These are phyloP conservation scores for Ivindomyrus marchei DNA, from an alignment of 2,113 vertebrate species.

Conservation along the genomic window DNA sequence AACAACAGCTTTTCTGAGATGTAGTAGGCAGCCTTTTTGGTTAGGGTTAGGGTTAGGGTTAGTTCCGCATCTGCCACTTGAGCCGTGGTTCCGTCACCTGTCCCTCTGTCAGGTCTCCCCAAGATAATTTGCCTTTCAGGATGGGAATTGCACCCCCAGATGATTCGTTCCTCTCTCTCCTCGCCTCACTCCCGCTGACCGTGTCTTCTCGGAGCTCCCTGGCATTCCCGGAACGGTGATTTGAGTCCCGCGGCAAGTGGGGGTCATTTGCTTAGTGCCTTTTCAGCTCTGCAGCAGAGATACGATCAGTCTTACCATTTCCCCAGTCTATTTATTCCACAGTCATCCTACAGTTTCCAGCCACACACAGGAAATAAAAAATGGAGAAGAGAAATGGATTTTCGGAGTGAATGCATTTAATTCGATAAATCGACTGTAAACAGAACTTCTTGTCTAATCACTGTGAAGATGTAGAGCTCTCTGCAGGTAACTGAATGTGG, in stretches of 20 bases:
- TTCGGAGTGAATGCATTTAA: neutral
- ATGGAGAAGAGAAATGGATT: neutral
- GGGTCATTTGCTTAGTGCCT: neutral
- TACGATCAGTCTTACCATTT: constrained; percentile 3
- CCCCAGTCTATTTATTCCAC: neutral
- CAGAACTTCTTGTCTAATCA: neutral
- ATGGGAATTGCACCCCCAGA: neutral
- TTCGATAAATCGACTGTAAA: constrained; percentile 7
- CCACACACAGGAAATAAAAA: constrained; percentile 8
- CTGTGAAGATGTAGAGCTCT: neutral
- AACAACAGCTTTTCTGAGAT: neutral
- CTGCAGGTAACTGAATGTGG: neutral
- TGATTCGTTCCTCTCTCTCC: neutral
- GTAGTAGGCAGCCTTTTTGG: neutral
- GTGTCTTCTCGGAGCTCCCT: constrained; percentile 20
- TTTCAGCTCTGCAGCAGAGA: neutral
- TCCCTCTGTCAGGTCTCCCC: neutral
- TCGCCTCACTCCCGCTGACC: neutral
- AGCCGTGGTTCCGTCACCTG: neutral
- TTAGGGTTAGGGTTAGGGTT: neutral
- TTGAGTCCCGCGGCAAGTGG: neutral
- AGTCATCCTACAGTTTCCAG: neutral
- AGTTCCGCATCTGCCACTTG: neutral
- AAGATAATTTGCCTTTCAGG: neutral
- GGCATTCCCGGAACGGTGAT: constrained; percentile 28